These are phyloP conservation scores for Rutilus rutilus DNA, from an alignment of 2,113 vertebrate species.

Conservation along the genomic window DNA sequence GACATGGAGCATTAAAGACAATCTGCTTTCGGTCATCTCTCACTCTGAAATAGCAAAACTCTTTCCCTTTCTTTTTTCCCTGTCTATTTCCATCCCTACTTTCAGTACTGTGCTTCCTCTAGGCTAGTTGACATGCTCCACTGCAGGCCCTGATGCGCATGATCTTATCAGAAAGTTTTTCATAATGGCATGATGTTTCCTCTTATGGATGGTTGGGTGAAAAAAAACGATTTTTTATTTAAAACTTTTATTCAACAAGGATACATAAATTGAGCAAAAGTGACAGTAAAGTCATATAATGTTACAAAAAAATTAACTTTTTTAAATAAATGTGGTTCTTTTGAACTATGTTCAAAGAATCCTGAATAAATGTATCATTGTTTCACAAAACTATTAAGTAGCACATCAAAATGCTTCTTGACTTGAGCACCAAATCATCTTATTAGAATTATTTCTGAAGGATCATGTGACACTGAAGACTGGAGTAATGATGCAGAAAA, in stretches of 20 bases:
- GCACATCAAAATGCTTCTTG: no score
- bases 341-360: no score
- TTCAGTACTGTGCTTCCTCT: neutral
- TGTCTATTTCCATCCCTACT: neutral
- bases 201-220: neutral
- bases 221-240: neutral
- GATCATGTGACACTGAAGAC: neutral
- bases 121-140: neutral
- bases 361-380: no score
- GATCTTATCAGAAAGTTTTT: constrained; percentile 15
- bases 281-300: neutral
- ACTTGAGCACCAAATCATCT: neutral
- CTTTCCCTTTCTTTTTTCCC: neutral
- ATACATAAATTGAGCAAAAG: neutral
- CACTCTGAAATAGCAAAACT: neutral
- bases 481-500: neutral
- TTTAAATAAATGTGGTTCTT: neutral
- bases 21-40: constrained; percentile 13
- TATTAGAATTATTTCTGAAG: neutral
- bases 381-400: no score
- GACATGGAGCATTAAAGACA: constrained; percentile 11
- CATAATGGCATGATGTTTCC: neutral
- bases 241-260: neutral
- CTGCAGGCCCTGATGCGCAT: neutral
- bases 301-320: neutral